Base-by-base conservation (phyloP, 2,113 vertebrate genomes). In the Pygathrix nemaeus region DNA sequence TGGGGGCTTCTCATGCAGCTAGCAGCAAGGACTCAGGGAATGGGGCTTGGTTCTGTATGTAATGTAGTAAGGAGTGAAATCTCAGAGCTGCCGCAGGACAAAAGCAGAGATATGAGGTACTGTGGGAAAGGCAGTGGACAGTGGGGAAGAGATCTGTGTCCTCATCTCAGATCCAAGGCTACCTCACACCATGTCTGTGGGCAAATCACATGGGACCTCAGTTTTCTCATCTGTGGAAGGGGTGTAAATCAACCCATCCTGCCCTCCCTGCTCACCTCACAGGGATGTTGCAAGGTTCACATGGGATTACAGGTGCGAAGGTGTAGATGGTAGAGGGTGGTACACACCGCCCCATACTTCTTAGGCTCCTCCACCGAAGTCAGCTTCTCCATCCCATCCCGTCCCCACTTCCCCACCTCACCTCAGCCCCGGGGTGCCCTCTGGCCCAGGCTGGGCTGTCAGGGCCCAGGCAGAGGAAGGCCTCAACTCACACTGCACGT, bases 401-500 rank as follows among this genome's bases (percentile, higher is more conserved):
- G 10, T 23, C 59, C 86, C 5, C n/a, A 21, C 79, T 48, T 45
- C n/a, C 89, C 43, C 75, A 21, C 40, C 70, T 14, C 35, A 30
- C 40, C 70, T 14, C 35, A 30, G 45, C 27, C 27, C 27, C 2
- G 3, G 1, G 18, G 21, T 20, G 2, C 27, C 35, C 35, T 12
- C 18, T 14, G 83, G 40, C 8, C 18, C 0, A 23, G 72, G 45
- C 18, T n/a, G 18, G 43, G 23, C 68, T 48, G 68, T 38, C 8
- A 3, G 32, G 4, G 79, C 11, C 2, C 2, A 14, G 68, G 73
- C 45, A 50, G 59, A 59, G 40, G 6, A 5, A 75, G 45, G 3
- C 92, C 91, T 90, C 0, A 82, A 99, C 99, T 99, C 99, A 99
- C 99, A 99, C 99, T 99, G 99, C 99, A 99, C 99, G 98, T 99